Percentiles rank a stretch among this genome's conserved stretches.
phyloP scores from a whole-genome alignment of 1,140 invertebrate species.

The Euwallacea similis region DNA sequence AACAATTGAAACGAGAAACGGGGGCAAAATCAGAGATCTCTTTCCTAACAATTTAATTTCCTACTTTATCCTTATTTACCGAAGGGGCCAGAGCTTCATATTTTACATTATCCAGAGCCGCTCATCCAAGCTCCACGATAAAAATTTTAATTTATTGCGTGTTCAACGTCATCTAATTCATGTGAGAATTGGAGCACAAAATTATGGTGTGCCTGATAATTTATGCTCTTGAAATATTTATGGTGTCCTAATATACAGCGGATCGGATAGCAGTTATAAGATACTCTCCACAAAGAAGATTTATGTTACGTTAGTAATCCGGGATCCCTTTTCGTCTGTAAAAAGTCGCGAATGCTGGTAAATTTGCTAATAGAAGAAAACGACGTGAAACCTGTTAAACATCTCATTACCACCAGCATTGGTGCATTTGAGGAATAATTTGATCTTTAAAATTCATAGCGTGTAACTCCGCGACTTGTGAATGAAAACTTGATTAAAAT shows the following conservation, averaged over 20 bases:
- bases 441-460: constrained; percentile 30
- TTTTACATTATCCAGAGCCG: constrained; percentile 16
- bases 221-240: constrained; percentile 23
- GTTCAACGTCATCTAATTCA: constrained; percentile 29
- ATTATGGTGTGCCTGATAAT: constrained; percentile 22
- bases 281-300: constrained; percentile 3
- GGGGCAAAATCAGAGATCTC: no score
- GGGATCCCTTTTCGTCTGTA: background rate
- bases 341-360: background rate
- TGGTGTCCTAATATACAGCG: constrained; percentile 12
- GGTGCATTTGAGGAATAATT: constrained; percentile 18
- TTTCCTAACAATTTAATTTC: no score
- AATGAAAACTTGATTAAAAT: constrained; percentile 37
- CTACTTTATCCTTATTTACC: background rate
- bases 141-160: constrained; percentile 34
- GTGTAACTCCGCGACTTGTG: constrained; percentile 19
- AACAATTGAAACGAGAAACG: no score
- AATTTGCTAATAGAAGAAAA: constrained; percentile 8
- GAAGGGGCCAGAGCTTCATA: constrained; percentile 2
- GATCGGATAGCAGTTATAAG: constrained; percentile 5
- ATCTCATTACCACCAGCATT: background rate
- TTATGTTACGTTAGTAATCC: constrained; percentile 5
- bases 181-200: constrained; percentile 22
- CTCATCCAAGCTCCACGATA: constrained; percentile 24
- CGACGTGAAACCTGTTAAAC: constrained; percentile 9